A percentile compares a stretch with the other conserved stretches of the same genome.
These are phyloP conservation scores for Ceryle rudis DNA, from an alignment of 2,797 vertebrate species.

Conservation along the genomic window DNA sequence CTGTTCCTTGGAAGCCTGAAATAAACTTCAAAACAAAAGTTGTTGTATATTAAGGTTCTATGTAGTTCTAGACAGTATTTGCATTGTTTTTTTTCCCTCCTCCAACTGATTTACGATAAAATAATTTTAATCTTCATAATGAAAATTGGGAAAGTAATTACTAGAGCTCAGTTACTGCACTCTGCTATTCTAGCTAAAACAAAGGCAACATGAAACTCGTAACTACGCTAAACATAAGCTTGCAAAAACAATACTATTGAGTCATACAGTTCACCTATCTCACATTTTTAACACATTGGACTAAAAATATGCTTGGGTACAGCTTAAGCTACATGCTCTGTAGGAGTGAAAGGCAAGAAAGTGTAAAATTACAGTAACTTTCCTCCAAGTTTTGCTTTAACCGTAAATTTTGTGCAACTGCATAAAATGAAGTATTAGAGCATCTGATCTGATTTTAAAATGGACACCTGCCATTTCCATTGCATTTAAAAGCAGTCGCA, in stretches of 20 bases:
- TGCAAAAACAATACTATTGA: neutral
- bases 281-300: neutral
- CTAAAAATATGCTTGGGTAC: neutral
- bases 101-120: neutral
- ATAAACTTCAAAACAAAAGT: neutral
- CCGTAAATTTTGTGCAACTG: neutral
- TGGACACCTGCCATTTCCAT: neutral
- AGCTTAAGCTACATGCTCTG: neutral
- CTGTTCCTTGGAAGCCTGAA: neutral
- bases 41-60: neutral
- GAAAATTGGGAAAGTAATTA: neutral
- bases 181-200: neutral
- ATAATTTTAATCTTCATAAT: neutral
- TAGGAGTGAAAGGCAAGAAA: neutral
- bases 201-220: neutral
- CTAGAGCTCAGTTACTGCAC: neutral
- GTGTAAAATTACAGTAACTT: neutral
- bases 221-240: slow-evolving; percentile 27
- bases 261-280: neutral
- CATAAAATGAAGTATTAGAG: neutral
- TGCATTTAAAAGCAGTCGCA: neutral
- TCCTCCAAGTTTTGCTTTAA: neutral
- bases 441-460: neutral
- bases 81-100: neutral
- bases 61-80: neutral